Base-by-base conservation (phyloP, 2,888 invertebrate genomes). In the Eucera pruinosa region DNA sequence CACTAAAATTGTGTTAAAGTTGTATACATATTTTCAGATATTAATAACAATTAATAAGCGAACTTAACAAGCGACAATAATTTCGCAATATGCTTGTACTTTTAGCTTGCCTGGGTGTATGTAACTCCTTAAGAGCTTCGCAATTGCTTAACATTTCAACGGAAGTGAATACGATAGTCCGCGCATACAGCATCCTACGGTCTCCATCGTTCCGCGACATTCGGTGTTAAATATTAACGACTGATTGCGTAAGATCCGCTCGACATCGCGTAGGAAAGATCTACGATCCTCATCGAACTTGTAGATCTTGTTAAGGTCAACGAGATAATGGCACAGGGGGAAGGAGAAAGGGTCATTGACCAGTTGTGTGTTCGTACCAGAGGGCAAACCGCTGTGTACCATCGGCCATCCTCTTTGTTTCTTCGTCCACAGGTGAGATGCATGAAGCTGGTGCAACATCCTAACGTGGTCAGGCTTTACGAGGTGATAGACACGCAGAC, bases 401-500 rank as follows among this genome's bases (percentile, higher is more conserved):
- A 30, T n/a, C 30, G 36, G 23, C 25, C 13, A 33, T 39, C 27
- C 33, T 36, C 33, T 66, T 76, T 39, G n/a, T 57, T 66, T 60
- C 18, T 5, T 1, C 45, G 15, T 25, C 33, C 6, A 11, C 90
- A 96, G 97, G 96, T 97, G 80, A 95, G 98, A 82, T 99, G 99
- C 93, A 99, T 99, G 99, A 99, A 99, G 93, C 93, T 99, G 88
- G 99, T 99, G 55, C 99, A 99, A 92, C 99, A 99, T 94, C 99
- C 99, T 39, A 98, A 99, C 94, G 99, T 99, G 47, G 99, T 99
- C 55, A 95, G 99, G 69, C 94, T 99, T 60, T 99, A 99, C 93
- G 99, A 99, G 94, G 99, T 99, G 81, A 99, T 99, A 91, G 99
- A 99, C 93, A 99, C 99, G 43, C 98, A 98, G 92, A 98, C 98